phyloP scores from a whole-genome alignment of 2,888 invertebrate genomes.

The Diaperis boleti region DNA sequence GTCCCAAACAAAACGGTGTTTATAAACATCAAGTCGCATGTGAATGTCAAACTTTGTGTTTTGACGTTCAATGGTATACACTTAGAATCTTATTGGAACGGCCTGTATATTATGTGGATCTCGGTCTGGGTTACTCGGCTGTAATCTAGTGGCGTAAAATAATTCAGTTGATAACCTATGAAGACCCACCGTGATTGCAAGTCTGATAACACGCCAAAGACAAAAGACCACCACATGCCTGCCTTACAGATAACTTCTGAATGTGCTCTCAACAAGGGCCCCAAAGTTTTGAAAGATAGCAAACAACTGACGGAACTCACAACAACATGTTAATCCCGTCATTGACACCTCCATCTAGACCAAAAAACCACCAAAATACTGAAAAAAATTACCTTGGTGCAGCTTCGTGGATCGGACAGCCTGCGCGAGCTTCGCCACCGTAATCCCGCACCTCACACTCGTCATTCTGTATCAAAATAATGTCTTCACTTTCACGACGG shows the following conservation, averaged over 20 bases:
- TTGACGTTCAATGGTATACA: too few species aligned
- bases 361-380: not conserved
- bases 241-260: not conserved
- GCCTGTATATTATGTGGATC: too few species aligned
- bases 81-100: too few species aligned
- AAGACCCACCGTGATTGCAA: not conserved
- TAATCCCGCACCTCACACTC: slow-evolving; percentile 65
- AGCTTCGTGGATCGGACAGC: slow-evolving; percentile 60
- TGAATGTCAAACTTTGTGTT: too few species aligned
- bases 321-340: not conserved
- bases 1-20: too few species aligned
- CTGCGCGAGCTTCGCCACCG: slow-evolving; percentile 64
- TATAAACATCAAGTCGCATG: too few species aligned
- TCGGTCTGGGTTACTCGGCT: too few species aligned
- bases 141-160: not conserved
- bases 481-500: slow-evolving; percentile 24
- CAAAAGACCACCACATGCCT: not conserved
- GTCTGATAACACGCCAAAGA: not conserved
- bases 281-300: not conserved
- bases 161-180: not conserved
- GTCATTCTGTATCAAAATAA: slow-evolving; percentile 56
- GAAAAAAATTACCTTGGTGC: slow-evolving; percentile 61
- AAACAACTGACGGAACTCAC: too few species aligned
- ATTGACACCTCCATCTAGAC: too few species aligned
- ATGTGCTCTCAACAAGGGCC: too few species aligned